Base-by-base conservation (phyloP, 2,113 vertebrate genomes). In the Cyanistes caeruleus region DNA sequence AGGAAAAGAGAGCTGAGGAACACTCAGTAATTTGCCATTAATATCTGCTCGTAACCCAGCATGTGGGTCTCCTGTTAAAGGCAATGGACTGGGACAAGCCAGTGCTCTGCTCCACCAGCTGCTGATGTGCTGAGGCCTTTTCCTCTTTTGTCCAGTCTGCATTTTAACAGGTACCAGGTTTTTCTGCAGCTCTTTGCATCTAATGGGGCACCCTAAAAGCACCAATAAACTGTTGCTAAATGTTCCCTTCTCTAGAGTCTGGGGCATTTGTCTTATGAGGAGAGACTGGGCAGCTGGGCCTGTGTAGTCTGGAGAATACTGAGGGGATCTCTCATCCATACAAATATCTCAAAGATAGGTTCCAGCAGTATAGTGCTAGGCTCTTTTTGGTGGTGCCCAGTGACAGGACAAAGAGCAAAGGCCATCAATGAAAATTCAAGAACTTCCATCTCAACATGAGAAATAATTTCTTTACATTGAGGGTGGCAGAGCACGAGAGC, bases 391-490 rank as follows among this genome's bases (percentile, higher is more conserved):
- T 41, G 5, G 24, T 56, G 14, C 35, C 11, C 35, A 80, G 43
- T 0, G 0, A 73, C 31, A 72, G 24, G 24, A 79, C 0, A 0
- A 56, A 14, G 5, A 64, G 17, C 58, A 72, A 49, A 49, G 35
- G 17, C 25, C 51, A 56, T 31, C 49, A 72, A 35, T 11, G 2
- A 31, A 72, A 80, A 56, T 25, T 10, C 25, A 56, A 7, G 24
- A 25, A 64, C 5, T 64, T 56, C 30, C 17, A 72, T 30, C 51
- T 35, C 51, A 72, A 31, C 6, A 10, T 5, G 30, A 41, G 20
- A 10, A 63, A 55, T 5, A 55, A 31, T 41, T 72, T 62, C 23
- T 55, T 25, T 10, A 72, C 0, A 0, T 9, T 41, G 30, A 72
- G 13, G 9, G 31, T 80, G 31, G 51, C 35, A 73, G 58, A 49